phyloP scores from a whole-genome alignment of 2,797 vertebrate genomes.

The Botia almorhae region DNA sequence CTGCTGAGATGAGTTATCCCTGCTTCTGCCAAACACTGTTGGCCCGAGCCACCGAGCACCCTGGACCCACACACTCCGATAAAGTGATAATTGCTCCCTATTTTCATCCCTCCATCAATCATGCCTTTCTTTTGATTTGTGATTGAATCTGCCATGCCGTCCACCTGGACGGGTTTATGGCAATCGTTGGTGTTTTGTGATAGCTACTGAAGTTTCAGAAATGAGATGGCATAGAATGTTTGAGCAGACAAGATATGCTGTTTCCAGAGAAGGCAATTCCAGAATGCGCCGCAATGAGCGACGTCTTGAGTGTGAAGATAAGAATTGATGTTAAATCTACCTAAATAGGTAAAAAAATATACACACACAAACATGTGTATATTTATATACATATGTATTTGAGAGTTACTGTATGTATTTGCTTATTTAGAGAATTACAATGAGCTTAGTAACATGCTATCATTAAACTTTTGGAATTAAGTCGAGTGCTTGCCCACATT shows the following conservation, averaged over 20 bases:
- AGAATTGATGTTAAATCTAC: too few relatives aligned
- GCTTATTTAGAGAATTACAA: too few relatives aligned
- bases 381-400: too few relatives aligned
- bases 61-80: conserved; percentile 54
- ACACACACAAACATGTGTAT: too few relatives aligned
- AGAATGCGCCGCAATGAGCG: too few relatives aligned
- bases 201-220: neutral
- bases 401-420: too few relatives aligned
- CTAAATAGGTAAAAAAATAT: too few relatives aligned
- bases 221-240: neutral
- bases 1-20: conserved; percentile 54
- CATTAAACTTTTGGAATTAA: too few relatives aligned
- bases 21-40: conserved; percentile 39
- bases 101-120: neutral
- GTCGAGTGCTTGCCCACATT: neutral
- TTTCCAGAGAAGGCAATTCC: too few relatives aligned
- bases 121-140: conserved; percentile 1
- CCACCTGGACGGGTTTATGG: neutral
- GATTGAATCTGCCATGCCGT: neutral
- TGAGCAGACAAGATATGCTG: neutral
- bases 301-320: too few relatives aligned
- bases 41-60: conserved; percentile 46
- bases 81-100: conserved; percentile 30
- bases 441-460: too few relatives aligned
- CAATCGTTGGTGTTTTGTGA: neutral